Evolutionary conservation across 2,797 vertebrate genomes (phyloP).

Genomic region (Anguilla obscura): DNA sequence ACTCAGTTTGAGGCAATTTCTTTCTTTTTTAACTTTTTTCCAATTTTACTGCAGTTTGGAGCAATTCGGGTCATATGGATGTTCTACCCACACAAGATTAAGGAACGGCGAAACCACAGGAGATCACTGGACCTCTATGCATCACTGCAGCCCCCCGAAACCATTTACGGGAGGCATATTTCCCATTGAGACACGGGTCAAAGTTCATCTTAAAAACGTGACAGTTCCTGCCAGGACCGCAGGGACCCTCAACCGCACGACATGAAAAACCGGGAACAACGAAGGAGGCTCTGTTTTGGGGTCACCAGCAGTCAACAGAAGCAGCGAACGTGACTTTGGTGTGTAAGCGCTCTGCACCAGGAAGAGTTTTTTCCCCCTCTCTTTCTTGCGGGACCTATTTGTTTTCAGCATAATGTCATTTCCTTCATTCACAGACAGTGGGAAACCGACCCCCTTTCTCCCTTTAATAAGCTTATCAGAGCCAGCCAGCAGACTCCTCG

Average conservation of each 20-base stretch:
- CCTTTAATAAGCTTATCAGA: slow-evolving; percentile 39
- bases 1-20: neutral
- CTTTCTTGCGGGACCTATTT: slow-evolving; percentile 15
- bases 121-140: neutral
- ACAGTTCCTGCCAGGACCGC: neutral
- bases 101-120: neutral
- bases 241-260: neutral
- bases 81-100: neutral
- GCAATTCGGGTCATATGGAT: neutral
- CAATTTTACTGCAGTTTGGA: neutral
- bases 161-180: neutral
- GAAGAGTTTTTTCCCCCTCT: neutral
- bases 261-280: neutral
- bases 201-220: neutral
- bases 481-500: slow-evolving; percentile 30
- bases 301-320: neutral
- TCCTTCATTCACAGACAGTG: slow-evolving; percentile 38
- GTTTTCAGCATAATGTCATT: slow-evolving; percentile 30
- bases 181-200: neutral
- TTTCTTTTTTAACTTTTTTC: neutral
- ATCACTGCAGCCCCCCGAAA: neutral
- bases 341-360: neutral
- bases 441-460: slow-evolving; percentile 21
- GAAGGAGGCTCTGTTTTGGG: neutral
- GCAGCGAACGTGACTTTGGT: neutral